A percentile compares a stretch with the other conserved stretches of the same genome.
Conservation (phyloP, 2,113 vertebrate genomes). For the Gymnorhina tibicen region DNA sequence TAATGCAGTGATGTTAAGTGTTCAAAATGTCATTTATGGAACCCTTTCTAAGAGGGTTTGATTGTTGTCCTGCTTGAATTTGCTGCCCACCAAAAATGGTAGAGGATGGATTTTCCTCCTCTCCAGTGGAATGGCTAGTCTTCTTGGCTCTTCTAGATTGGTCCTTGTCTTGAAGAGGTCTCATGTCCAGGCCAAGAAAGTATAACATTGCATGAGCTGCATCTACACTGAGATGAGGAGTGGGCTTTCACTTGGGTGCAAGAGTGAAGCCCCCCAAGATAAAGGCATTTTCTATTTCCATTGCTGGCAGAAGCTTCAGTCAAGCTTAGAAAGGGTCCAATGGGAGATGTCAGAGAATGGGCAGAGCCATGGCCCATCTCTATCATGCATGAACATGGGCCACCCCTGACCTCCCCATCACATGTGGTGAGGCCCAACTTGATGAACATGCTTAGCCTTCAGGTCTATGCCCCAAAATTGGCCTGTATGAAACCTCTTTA, state of each 20-base stretch:
- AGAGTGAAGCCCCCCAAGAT: background rate
- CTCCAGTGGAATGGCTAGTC: background rate
- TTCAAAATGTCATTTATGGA: background rate
- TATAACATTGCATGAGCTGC: background rate
- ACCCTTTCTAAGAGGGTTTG: background rate
- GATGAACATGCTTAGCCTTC: background rate
- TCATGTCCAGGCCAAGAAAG: background rate
- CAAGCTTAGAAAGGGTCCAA: background rate
- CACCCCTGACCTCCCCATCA: background rate
- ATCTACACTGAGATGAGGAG: background rate
- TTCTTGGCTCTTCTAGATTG: background rate
- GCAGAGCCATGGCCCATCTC: background rate
- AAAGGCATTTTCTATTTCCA: background rate
- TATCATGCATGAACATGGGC: background rate
- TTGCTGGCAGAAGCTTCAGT: background rate
- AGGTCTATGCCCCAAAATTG: background rate
- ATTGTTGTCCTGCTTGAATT: background rate
- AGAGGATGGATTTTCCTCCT: background rate
- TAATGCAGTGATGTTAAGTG: background rate
- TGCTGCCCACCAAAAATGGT: background rate
- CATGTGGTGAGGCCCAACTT: background rate
- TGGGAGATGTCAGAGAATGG: background rate
- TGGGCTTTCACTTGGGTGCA: background rate
- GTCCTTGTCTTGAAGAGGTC: background rate
- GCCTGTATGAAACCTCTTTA: background rate